Evolutionary conservation across 2,113 vertebrate species (phyloP), one percentile per base, ranked within the genome.

Genomic region (Malurus elegans): DNA sequence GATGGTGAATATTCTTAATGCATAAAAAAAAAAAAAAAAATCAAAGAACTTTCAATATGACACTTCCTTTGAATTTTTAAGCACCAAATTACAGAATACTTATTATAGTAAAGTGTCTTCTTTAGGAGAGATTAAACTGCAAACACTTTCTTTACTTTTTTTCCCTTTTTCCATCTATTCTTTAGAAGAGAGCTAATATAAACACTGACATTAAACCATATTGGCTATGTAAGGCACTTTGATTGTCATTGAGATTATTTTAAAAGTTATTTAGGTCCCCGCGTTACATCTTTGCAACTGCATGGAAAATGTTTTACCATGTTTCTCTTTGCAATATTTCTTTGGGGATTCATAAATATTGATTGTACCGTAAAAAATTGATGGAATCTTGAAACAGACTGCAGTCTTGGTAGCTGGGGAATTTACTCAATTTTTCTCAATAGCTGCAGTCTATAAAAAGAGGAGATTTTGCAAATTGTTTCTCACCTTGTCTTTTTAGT

Each of bases 261-360:
- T 98, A 97, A 98, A 98, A 98, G 98, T 98, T 98, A 98, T 98
- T 98, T 98, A 98, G 98, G 97, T 98, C 98, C 97, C 97, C 79
- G 54, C 90, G 97, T 98, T 98, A 96, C 96, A 97, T 97, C 97
- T 98, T 96, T 97, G 97, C 96, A 97, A 98, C 96, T 93, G 96
- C 97, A 96, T 96, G 96, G 98, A 97, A 97, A 98, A 98, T 93
- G 97, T 98, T 97, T 97, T 53, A 76, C 97, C 98, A 98, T 98
- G 98, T 99, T 98, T 98, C 98, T 99, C 98, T 99, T 98, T 98
- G 98, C 98, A 97, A 98, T 98, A 98, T 98, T 98, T 99, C 99
- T 99, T 98, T 96, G 83, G 99, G 98, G 99, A 98, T 99, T 99
- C 98, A 99, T 99, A 99, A 99, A 99, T 99, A 99, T 99, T 99